Evolutionary conservation across 1,140 invertebrate genomes (phyloP), one percentile per base, ranked within the genome.

Genomic region (Ips nitidus): DNA sequence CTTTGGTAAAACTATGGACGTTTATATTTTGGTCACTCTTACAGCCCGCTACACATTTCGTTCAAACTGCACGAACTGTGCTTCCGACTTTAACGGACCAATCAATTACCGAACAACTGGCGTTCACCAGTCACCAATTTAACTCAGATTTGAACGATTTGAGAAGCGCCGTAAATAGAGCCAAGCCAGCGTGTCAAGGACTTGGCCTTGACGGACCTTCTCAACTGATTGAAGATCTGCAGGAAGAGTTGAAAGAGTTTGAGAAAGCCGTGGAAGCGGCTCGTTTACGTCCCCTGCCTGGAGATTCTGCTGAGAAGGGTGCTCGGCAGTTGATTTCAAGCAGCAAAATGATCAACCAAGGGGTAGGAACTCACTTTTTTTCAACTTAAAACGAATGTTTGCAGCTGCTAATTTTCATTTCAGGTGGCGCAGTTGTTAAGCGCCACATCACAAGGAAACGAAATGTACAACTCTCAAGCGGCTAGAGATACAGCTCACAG

Each of bases 71-170:
- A 0, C 87, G 94, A 74, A 89, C 92, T 3, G 89, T 94, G 4
- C 82, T 97, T 8, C 94, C 95, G 0, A 95, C 94, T 0, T 88
- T 98, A 1, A 84, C 83, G 1, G 94, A 98, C 77, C 90, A 92
- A 67, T 84, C 75, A 2, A 75, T 80, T 5, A 75, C 77, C 8
- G 80, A 73, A 76, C 86, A 78, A 75, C 81, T 90, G 57, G 89
- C 85, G 58, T 88, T 89, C 71, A 89, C 87, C 50, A 86, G 91
- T 2, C 92, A 94, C 75, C 87, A 90, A 65, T 83, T 97, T 66
- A 88, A 90, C 2, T 82, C 87, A 6, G 90, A 91, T 65, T 83
- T 95, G 4, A 87, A 89, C 1, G 94, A 96, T 70, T 83, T 97
- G 2, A 84, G 92, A 76, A 82, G 75, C 38, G 90, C 94, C 4